Base-by-base conservation (phyloP, 2,797 vertebrate species). In the Coregonus sp. region DNA sequence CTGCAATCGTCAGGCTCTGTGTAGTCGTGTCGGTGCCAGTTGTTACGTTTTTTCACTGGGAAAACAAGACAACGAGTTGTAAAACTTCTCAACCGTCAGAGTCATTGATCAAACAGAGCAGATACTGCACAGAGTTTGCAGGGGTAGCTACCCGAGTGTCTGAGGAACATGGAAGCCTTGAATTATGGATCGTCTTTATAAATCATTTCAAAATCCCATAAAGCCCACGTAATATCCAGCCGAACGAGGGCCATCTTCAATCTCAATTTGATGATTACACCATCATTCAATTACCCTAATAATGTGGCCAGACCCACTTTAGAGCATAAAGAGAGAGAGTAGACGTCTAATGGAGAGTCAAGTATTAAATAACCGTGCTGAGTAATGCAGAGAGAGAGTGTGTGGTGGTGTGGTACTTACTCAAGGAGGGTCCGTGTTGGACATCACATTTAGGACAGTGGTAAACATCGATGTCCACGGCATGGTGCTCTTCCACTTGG, bases 21-120 rank as follows among this genome's bases (percentile, higher is more conserved):
- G 93, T 99, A 99, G 89, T 99, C 98, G 12, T 99, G 98, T 73
- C 98, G 94, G 89, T 99, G 97, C 96, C 96, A 98, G 92, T 99
- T 99, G 86, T 95, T 96, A 78, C 97, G 94, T 90, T 93, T 96
- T 90, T 99, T 99, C 97, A 99, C 98, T 99, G 76, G 5, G 66
- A 29, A 12, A 33, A 68, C 0, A 88, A 89, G 75, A 79, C 66
- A 78, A 50, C 67, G 54, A 2, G 76, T 80, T 14, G n/a, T 15
- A 47, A 47, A 47, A 12, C 40, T 47, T 2, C 40, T 47, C 40
- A 47, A 47, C 9, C 40, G 40, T 47, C 9, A 47, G 40, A 47
- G 40, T 47, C 40, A 47, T 11, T 47, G 40, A 56, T 29, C 0
- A 31, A 15, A 16, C 56, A 61, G 59, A 25, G 14, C 1, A 16